These are phyloP conservation scores for Drosophila ogumai DNA, from an alignment of 1,140 invertebrate species.

Conservation along the genomic window DNA sequence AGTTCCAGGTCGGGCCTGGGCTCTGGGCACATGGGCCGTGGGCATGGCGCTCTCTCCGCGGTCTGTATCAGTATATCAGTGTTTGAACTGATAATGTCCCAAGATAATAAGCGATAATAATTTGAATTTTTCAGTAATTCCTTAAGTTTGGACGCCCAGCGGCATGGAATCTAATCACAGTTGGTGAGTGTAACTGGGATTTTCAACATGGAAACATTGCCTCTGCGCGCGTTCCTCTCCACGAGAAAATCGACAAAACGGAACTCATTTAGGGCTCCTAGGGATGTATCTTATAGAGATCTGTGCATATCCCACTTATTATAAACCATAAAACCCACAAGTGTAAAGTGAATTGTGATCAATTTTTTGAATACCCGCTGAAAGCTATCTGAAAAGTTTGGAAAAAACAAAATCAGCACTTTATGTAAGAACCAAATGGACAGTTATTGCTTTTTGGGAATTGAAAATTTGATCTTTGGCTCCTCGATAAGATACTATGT, in stretches of 20 bases:
- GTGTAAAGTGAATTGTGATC: not conserved
- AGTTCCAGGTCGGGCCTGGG: conserved; percentile 23
- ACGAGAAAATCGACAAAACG: not conserved
- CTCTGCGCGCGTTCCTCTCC: conserved; percentile 27
- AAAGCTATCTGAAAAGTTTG: not conserved
- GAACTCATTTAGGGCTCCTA: not conserved
- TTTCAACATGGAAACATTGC: conserved; percentile 83
- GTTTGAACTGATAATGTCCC: conserved; percentile 85
- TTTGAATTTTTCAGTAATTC: conserved; percentile 85
- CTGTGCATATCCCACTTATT: not conserved
- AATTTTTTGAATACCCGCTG: not conserved
- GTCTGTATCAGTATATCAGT: conserved; percentile 84
- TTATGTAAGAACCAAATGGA: conserved; percentile 27
- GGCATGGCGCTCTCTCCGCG: conserved; percentile 31
- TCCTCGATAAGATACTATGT: conserved; percentile 38
- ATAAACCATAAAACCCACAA: not conserved
- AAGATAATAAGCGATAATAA: conserved; percentile 85
- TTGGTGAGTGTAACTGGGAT: conserved; percentile 84
- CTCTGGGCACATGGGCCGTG: conserved; percentile 6
- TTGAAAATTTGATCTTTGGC: conserved; percentile 46
- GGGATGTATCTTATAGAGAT: not conserved
- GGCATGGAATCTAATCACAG: conserved; percentile 83
- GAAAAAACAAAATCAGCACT: not conserved
- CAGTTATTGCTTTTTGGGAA: conserved; percentile 6
- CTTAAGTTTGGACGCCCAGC: conserved; percentile 79